These are phyloP conservation scores for Argyrosomus japonicus DNA, from an alignment of 2,113 vertebrate genomes.

Conservation along the genomic window DNA sequence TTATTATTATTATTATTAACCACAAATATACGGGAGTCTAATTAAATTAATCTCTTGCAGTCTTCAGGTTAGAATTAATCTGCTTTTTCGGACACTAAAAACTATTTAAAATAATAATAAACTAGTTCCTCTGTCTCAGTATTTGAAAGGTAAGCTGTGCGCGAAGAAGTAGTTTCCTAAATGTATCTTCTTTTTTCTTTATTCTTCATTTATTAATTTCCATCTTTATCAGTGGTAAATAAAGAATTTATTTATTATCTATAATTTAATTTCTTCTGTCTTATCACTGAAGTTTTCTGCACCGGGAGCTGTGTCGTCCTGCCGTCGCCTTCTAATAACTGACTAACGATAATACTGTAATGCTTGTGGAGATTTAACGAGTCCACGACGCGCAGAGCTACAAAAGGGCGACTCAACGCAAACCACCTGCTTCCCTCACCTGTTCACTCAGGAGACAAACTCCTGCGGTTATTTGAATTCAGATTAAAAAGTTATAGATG, in stretches of 20 bases:
- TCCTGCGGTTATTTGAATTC: slow-evolving; percentile 21
- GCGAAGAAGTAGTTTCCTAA: no score
- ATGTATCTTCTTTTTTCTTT: not conserved
- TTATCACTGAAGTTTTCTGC: not conserved
- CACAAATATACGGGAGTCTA: not conserved
- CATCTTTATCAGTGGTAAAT: not conserved
- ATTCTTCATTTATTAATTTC: not conserved
- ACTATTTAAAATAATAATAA: not conserved
- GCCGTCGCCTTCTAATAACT: not conserved
- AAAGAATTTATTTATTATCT: not conserved
- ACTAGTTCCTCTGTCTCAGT: not conserved
- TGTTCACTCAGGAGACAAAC: slow-evolving; percentile 34
- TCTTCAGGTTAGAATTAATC: not conserved
- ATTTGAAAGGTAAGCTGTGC: not conserved
- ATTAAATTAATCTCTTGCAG: not conserved
- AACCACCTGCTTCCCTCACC: slow-evolving; percentile 72
- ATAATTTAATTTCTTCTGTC: not conserved
- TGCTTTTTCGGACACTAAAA: not conserved
- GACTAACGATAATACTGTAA: slow-evolving; percentile 9
- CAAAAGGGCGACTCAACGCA: slow-evolving; percentile 52
- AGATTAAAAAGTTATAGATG: slow-evolving; percentile 43
- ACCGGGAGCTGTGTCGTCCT: not conserved
- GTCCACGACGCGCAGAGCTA: slow-evolving; percentile 9
- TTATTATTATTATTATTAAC: not conserved
- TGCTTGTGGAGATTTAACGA: slow-evolving; percentile 21